These are phyloP conservation scores for Anolis sagrei DNA, from an alignment of 2,113 vertebrate species.

Conservation along the genomic window DNA sequence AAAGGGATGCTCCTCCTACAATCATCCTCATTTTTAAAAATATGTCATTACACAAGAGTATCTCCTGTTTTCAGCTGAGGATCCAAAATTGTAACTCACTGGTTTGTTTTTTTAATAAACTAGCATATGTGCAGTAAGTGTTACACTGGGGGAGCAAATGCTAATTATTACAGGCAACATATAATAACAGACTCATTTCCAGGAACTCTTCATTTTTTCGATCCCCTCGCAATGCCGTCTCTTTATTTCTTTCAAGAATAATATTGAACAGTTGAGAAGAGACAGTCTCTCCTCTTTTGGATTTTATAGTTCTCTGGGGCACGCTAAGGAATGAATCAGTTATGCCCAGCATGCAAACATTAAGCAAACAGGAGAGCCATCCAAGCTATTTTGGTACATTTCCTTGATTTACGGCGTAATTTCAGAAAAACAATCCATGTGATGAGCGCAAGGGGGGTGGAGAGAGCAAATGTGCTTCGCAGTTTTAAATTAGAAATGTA, in stretches of 20 bases:
- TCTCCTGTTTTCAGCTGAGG: neutral
- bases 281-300: conserved; percentile 43
- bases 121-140: conserved; percentile 15
- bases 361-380: conserved; percentile 60
- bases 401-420: conserved; percentile 64
- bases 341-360: conserved; percentile 49
- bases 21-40: neutral
- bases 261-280: conserved; percentile 43
- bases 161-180: conserved; percentile 56
- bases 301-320: conserved; percentile 65
- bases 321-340: conserved; percentile 54
- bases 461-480: conserved; percentile 36
- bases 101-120: conserved; percentile 50
- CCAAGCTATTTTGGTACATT: conserved; percentile 61
- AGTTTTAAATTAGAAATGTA: conserved; percentile 51
- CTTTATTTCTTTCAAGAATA: conserved; percentile 59
- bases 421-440: conserved; percentile 62
- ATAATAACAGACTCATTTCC: conserved; percentile 43
- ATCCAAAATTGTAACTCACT: neutral
- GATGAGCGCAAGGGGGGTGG: conserved; percentile 3
- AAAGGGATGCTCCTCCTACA: neutral
- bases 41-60: neutral
- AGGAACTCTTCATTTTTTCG: conserved; percentile 48
- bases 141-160: conserved; percentile 27
- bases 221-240: neutral